Base-by-base conservation (phyloP, 2,888 invertebrate species). In the Baronia brevicornis region DNA sequence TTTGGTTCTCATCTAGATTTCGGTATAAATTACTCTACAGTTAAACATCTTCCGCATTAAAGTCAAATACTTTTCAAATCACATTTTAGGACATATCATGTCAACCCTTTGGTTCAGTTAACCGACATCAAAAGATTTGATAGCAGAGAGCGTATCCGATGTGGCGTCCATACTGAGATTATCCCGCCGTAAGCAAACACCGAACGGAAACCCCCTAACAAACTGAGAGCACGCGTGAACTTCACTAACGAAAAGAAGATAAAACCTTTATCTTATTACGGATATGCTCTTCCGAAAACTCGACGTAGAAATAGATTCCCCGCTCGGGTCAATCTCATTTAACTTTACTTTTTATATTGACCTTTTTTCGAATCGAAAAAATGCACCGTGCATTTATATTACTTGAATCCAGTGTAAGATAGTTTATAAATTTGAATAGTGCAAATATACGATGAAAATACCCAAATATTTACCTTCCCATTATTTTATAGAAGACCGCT, bases 211-310 rank as follows among this genome's bases (percentile, higher is more conserved):
- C 71, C 64, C 63, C 51, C 49, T 54, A 48, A 42, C 55, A 51
- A 54, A 58, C 60, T 51, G 60, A 53, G 54, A 55, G 56, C 61
- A 55, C 55, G 68, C 67, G 68, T 60, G 65, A 71, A 68, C 71
- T 75, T 68, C 67, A 65, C 67, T 78, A 75, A 80, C 77, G 72
- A 69, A 78, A 79, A 77, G 67, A 66, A 62, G 72, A 71, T 78
- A 79, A 79, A 70, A 70, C 78, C 79, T 72, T 80, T 75, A 79
- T 75, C 77, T 78, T 77, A 77, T 79, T 82, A 82, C 63, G 54
- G 57, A 56, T 59, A 50, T 52, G 44, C 48, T 51, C 38, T 41
- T 50, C 40, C 48, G 51, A 53, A 55, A 60, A 54, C 45, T 45
- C 46, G 36, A 44, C 46, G 42, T 42, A 44, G 38, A 40, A 36